Evolutionary conservation across 2,888 invertebrate genomes (phyloP).

Genomic region (Stenoptilia bipunctidactyla): DNA sequence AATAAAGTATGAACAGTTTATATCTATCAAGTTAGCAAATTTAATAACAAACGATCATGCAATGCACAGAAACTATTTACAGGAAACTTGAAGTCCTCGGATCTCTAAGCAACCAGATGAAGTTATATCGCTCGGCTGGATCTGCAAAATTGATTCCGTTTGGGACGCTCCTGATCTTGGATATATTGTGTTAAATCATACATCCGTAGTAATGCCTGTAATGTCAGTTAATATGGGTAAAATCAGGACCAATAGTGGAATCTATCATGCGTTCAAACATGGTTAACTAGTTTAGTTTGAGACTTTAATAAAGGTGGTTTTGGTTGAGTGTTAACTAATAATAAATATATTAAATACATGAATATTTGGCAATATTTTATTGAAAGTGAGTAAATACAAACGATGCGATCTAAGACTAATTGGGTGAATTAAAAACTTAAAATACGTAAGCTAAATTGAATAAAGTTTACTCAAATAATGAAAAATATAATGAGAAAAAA

Average conservation of each 20-base stretch:
- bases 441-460: too few relatives aligned
- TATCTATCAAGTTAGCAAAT: not conserved
- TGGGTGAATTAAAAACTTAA: too few relatives aligned
- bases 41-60: not conserved
- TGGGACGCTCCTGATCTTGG: slow-evolving; percentile 4
- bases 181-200: slow-evolving; percentile 1
- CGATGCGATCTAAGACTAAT: too few relatives aligned
- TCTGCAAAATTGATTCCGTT: slow-evolving; percentile 16
- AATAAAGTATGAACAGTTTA: too few relatives aligned
- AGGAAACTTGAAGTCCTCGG: not conserved
- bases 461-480: too few relatives aligned
- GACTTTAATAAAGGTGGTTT: too few relatives aligned
- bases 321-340: too few relatives aligned
- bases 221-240: slow-evolving; percentile 2
- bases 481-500: too few relatives aligned
- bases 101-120: slow-evolving; percentile 8
- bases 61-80: slow-evolving; percentile 1
- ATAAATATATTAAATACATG: too few relatives aligned
- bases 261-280: slow-evolving; percentile 3
- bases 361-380: too few relatives aligned
- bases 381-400: too few relatives aligned
- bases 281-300: too few relatives aligned
- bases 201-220: not conserved
- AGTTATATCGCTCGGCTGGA: slow-evolving; percentile 15
- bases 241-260: slow-evolving; percentile 2